Conservation (phyloP, 2,888 invertebrate species). For the Harpalus rufipes region DNA sequence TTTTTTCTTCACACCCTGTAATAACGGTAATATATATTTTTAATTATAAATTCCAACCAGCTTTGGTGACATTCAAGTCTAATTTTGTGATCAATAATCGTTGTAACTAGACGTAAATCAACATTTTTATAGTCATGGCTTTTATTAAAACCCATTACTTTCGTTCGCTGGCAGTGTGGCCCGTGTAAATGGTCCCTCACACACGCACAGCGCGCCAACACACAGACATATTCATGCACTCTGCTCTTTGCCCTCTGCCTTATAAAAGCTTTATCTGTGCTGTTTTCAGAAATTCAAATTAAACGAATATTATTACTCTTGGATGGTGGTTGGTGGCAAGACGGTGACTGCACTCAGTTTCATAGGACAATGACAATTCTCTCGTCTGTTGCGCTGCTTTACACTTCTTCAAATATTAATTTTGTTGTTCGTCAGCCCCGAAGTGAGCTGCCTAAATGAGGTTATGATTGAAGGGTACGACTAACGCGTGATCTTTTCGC, state of each 20-base stretch:
- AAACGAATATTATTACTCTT: slow-evolving; percentile 61
- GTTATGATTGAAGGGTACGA: slow-evolving; percentile 23
- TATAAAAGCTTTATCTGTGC: slow-evolving; percentile 73
- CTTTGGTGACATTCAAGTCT: slow-evolving; percentile 65
- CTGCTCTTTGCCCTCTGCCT: slow-evolving; percentile 68
- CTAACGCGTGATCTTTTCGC: slow-evolving; percentile 16
- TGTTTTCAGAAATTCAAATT: slow-evolving; percentile 69
- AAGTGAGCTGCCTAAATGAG: slow-evolving; percentile 40
- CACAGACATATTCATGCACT: slow-evolving; percentile 61
- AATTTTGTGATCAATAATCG: slow-evolving; percentile 76
- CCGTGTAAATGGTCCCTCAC: slow-evolving; percentile 73
- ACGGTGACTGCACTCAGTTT: slow-evolving; percentile 7
- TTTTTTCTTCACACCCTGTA: slow-evolving; percentile 51
- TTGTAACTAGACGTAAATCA: slow-evolving; percentile 77
- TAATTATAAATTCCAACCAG: slow-evolving; percentile 65
- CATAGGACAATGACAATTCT: slow-evolving; percentile 8
- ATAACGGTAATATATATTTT: slow-evolving; percentile 65
- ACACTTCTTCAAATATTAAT: slow-evolving; percentile 61
- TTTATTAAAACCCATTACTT: slow-evolving; percentile 78
- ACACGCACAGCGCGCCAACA: slow-evolving; percentile 65
- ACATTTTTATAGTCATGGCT: slow-evolving; percentile 77
- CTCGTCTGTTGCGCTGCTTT: slow-evolving; percentile 13
- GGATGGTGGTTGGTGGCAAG: neutral
- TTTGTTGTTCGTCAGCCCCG: slow-evolving; percentile 7
- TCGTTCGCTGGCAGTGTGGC: slow-evolving; percentile 71